These are phyloP conservation scores for Danio choprae DNA, from an alignment of 2,797 vertebrate species.

Conservation along the genomic window DNA sequence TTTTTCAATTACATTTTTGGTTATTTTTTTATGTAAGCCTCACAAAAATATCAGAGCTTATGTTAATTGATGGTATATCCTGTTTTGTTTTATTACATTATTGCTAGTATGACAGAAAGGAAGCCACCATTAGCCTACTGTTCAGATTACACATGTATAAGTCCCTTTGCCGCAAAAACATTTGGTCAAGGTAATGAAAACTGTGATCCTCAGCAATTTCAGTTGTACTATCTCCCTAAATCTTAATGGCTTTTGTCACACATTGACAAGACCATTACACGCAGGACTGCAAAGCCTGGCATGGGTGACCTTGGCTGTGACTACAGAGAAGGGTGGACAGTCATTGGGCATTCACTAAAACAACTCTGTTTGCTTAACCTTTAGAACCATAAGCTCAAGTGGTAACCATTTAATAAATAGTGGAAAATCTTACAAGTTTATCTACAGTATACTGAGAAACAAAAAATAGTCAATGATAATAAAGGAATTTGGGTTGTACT, in stretches of 20 bases:
- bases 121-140: not conserved
- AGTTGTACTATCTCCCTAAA: conserved; percentile 70
- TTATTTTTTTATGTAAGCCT: not conserved
- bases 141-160: not conserved
- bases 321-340: conserved; percentile 3
- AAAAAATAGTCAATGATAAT: not conserved
- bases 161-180: conserved; percentile 64
- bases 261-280: conserved; percentile 64
- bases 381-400: not conserved
- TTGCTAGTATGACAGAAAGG: not conserved
- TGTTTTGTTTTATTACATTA: not conserved
- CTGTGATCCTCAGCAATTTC: conserved; percentile 71
- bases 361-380: conserved; percentile 21
- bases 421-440: not conserved
- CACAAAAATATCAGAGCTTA: not conserved
- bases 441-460: too few relatives aligned
- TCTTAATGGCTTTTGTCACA: conserved; percentile 80
- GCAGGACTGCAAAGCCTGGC: conserved; percentile 55
- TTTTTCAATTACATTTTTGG: too few relatives aligned
- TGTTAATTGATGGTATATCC: not conserved
- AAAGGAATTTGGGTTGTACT: not conserved
- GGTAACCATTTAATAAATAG: too few relatives aligned
- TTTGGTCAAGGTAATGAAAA: conserved; percentile 70
- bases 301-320: conserved; percentile 68
- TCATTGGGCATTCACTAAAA: conserved; percentile 11